Evolutionary conservation across 2,888 invertebrate genomes (phyloP).

Genomic region (Amblyjoppa fuscipennis): DNA sequence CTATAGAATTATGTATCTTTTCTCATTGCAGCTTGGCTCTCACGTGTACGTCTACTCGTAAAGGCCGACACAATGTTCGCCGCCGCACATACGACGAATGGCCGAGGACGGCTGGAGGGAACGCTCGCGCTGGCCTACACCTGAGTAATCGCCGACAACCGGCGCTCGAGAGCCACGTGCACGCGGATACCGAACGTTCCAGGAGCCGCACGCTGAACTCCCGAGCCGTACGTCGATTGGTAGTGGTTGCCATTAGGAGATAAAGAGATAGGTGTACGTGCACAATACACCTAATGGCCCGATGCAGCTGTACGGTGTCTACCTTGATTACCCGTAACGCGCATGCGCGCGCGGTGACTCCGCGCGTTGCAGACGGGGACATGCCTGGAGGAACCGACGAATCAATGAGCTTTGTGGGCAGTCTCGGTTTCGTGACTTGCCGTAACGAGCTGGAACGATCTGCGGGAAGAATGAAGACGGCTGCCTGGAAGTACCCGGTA

Average conservation of each 20-base stretch:
- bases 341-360: background rate
- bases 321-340: constrained; percentile 16
- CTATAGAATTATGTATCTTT: background rate
- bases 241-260: constrained; percentile 23
- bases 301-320: background rate
- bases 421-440: constrained; percentile 26
- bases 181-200: constrained; percentile 31
- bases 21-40: background rate
- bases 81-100: background rate
- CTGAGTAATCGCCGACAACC: constrained; percentile 12
- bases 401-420: constrained; percentile 3
- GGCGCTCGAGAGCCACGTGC: constrained; percentile 39
- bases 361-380: background rate
- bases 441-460: background rate
- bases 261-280: constrained; percentile 31
- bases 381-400: constrained; percentile 17
- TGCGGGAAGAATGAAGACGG: constrained; percentile 3
- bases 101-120: background rate
- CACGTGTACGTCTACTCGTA: constrained; percentile 20
- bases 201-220: constrained; percentile 5
- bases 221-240: background rate
- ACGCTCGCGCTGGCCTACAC: background rate
- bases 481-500: too few relatives aligned
- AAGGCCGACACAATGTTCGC: background rate
- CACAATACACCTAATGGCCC: constrained; percentile 10